Evolutionary conservation across 2,888 invertebrate genomes (phyloP).

Genomic region (Sinotaia quadrata): DNA sequence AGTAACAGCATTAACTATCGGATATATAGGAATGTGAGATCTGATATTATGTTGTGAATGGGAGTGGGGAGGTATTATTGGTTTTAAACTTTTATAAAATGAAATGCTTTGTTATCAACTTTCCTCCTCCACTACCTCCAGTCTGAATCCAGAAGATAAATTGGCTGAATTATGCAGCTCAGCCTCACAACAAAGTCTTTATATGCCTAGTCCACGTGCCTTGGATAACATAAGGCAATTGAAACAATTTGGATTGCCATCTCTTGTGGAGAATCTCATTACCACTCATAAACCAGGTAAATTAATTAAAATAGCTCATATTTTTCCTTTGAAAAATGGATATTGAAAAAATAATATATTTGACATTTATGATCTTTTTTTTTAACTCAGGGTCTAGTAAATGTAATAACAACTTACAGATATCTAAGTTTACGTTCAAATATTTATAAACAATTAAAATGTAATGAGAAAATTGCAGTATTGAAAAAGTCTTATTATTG

Average conservation of each 20-base stretch:
- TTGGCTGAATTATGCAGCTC: not conserved
- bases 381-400: not conserved
- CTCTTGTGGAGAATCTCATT: conserved; percentile 29
- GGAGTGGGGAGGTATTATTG: too few relatives aligned
- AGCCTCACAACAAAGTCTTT: conserved; percentile 7
- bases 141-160: not conserved
- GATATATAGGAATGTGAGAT: too few relatives aligned
- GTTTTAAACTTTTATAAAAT: too few relatives aligned
- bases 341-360: not conserved
- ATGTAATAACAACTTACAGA: not conserved
- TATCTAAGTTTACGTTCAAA: not conserved
- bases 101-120: not conserved
- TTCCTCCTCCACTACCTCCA: not conserved
- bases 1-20: too few relatives aligned
- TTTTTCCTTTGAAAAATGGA: too few relatives aligned
- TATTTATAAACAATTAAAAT: not conserved
- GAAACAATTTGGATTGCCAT: conserved; percentile 36
- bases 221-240: conserved; percentile 32
- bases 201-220: not conserved
- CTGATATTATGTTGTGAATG: too few relatives aligned
- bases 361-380: not conserved
- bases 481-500: not conserved
- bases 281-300: conserved; percentile 1
- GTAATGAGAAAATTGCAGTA: too few relatives aligned
- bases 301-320: too few relatives aligned